Base-by-base conservation (phyloP, 1,140 invertebrate genomes). In the Drosophila persimilis region DNA sequence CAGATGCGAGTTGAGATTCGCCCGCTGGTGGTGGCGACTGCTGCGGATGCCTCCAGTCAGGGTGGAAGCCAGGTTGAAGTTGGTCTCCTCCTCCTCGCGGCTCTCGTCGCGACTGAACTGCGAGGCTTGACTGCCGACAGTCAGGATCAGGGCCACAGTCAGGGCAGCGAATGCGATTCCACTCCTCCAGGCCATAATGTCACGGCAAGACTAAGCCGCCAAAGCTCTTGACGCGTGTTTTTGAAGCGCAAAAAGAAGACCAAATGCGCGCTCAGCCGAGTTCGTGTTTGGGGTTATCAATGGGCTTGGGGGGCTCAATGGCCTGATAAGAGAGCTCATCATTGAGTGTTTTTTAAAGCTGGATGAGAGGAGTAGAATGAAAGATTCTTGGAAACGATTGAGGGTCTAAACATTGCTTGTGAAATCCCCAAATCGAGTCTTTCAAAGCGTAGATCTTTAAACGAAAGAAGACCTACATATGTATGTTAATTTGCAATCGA, bases 31-130 rank as follows among this genome's bases (percentile, higher is more conserved):
- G 22, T 86, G 83, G 20, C 83, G 83, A 63, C 61, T 88, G 26
- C 48, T 88, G 22, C n/a, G 47, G 6, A 88, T 86, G 9, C 62
- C 83, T 0, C 83, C 81, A 0, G 44, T 83, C 11, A 86, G 58
- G 6, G 74, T 81, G 41, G 81, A 70, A 20, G 78, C 81, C 57
- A 83, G 50, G 29, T 81, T 83, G 13, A 88, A 88, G 29, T 77
- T 47, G 2, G 81, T 88, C 22, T 59, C 67, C 4, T 59, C 41
- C 8, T 69, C 71, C 50, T 86, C 81, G 6, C 43, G 69, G 52
- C 74, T 86, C 39, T 86, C 81, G 13, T 81, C 83, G 20, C 66
- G 56, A 15, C 63, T 60, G 2, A 61, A 54, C 2, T 83, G 48
- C 6, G 74, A 64, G n/a, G 52, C 81, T n/a, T 65, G 43, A 26